Percentiles rank a stretch among this genome's conserved stretches.
Conservation (phyloP, 2,888 invertebrate genomes). For the Rhagonycha lutea region DNA sequence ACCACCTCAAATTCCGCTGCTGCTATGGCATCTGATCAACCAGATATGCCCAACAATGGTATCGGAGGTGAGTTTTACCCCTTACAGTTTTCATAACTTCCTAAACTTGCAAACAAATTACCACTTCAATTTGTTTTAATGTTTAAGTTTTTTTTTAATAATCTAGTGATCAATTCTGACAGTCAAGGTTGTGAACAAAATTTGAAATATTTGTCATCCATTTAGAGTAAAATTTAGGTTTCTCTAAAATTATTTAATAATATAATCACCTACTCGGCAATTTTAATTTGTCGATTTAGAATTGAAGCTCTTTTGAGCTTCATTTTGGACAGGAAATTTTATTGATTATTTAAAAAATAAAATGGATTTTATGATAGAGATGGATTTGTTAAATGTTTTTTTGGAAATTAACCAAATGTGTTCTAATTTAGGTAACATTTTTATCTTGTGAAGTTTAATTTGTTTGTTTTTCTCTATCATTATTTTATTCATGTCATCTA, state of each 20-base stretch:
- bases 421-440: slow-evolving; percentile 11
- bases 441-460: slow-evolving; percentile 3
- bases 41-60: slow-evolving; percentile 52
- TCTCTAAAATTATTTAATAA: background rate
- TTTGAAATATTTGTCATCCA: background rate
- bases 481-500: background rate
- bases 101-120: background rate
- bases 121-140: background rate
- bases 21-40: slow-evolving; percentile 52
- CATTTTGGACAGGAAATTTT: background rate
- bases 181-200: background rate
- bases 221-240: background rate
- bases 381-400: slow-evolving; percentile 12
- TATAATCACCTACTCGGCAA: background rate
- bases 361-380: background rate
- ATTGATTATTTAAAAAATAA: background rate
- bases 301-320: background rate
- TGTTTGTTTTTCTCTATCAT: background rate
- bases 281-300: background rate
- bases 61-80: slow-evolving; percentile 44
- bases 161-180: background rate
- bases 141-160: background rate
- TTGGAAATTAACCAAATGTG: slow-evolving; percentile 9
- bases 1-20: slow-evolving; percentile 39
- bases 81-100: background rate